Conservation (phyloP, 92 coral and sea anemone genomes). For the Phenganax subtilis region DNA sequence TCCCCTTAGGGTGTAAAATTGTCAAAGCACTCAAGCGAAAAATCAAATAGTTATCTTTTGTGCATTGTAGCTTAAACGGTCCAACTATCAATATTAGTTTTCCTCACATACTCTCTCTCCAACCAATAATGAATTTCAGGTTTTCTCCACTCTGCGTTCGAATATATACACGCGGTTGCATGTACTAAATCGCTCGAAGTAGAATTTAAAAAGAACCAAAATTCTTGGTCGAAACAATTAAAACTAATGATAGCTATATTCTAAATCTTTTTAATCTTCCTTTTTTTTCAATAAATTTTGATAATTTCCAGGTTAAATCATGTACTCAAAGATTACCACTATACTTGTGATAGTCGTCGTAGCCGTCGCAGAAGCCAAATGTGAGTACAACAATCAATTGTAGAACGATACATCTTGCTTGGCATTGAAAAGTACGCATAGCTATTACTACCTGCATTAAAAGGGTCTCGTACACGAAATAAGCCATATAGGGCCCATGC, state of each 20-base stretch:
- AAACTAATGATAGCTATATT: background rate
- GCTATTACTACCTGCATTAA: background rate
- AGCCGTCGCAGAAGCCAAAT: constrained; percentile 31
- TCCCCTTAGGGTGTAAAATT: background rate
- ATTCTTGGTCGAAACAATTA: background rate
- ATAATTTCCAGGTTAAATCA: background rate
- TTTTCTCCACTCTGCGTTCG: too few species aligned
- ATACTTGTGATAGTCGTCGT: constrained; percentile 4
- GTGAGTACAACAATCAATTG: constrained; percentile 7
- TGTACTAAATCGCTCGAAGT: too few species aligned
- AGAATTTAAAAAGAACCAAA: too few species aligned
- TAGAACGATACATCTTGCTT: background rate
- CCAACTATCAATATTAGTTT: background rate
- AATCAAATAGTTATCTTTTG: background rate
- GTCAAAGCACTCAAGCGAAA: constrained; percentile 18
- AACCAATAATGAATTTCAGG: too few species aligned
- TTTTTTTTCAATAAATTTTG: background rate
- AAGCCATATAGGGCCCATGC: too few species aligned
- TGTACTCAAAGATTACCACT: constrained; percentile 25
- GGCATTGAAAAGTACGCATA: background rate
- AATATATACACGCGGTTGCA: too few species aligned
- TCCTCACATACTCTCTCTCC: background rate
- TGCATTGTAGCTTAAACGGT: background rate
- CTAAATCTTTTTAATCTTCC: background rate
- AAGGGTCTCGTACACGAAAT: too few species aligned